Evolutionary conservation across 30 jellyfish, hydroid and myxozoan genomes (phyloP).

Genomic region (Sanderia malayensis): DNA sequence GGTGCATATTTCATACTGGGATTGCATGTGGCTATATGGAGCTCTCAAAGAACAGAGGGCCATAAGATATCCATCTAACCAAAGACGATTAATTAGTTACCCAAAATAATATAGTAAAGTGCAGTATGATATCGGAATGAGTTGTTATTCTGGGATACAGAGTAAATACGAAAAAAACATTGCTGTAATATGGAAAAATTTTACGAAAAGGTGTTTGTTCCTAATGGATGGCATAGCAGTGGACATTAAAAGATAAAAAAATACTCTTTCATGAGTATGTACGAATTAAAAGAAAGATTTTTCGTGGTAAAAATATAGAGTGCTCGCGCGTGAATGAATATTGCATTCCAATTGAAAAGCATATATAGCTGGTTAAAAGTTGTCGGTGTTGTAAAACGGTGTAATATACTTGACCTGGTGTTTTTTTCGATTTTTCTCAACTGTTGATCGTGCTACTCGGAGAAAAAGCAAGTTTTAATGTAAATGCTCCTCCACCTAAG

Average conservation of each 20-base stretch:
- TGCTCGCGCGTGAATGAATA: constrained; percentile 1
- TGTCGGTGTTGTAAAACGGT: no score
- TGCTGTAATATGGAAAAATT: not conserved
- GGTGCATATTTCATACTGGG: no score
- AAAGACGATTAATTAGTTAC: no score
- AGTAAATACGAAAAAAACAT: no score
- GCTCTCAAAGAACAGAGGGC: no score
- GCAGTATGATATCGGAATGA: no score
- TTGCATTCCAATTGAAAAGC: no score
- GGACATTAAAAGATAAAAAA: not conserved
- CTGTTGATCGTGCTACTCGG: constrained; percentile 98
- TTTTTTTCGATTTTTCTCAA: constrained; percentile 17
- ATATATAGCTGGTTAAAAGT: no score
- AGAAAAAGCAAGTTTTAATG: constrained; percentile 94
- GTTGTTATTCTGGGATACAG: no score
- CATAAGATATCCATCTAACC: no score
- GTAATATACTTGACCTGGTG: not conserved
- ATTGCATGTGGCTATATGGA: no score
- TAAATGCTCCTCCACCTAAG: constrained; percentile 96
- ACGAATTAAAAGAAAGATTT: not conserved
- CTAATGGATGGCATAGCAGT: not conserved
- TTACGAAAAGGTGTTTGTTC: not conserved
- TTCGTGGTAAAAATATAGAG: not conserved
- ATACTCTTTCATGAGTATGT: not conserved
- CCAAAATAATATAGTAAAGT: no score